phyloP scores from a whole-genome alignment of 2,888 invertebrate genomes.

The Hirtodrosophila duncani region DNA sequence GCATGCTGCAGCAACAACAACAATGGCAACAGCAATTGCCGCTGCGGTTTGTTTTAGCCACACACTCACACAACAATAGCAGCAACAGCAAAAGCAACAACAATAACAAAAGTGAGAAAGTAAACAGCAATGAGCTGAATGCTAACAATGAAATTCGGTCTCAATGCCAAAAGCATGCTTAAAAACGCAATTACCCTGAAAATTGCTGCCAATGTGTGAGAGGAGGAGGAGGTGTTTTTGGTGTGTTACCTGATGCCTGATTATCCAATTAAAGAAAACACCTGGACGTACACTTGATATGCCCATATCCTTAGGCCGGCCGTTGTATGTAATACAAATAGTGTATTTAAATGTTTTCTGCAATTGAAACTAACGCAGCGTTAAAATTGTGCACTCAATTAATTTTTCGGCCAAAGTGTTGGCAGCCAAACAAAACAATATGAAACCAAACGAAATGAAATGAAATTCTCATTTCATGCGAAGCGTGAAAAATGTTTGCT shows the following conservation, averaged over 20 bases:
- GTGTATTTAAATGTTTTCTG: no score
- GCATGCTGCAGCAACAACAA: constrained; percentile 35
- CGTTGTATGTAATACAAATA: no score
- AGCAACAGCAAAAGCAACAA: constrained; percentile 12
- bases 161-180: constrained; percentile 54
- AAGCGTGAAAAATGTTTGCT: constrained; percentile 17
- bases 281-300: no score
- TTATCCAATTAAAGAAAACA: no score
- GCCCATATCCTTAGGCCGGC: no score
- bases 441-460: no score
- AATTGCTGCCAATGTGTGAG: no score
- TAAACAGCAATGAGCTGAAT: constrained; percentile 29
- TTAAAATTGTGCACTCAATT: constrained; percentile 58
- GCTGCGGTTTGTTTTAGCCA: constrained; percentile 49
- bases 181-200: no score
- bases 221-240: no score
- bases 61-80: constrained; percentile 4
- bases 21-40: constrained; percentile 52
- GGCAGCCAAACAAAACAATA: constrained; percentile 24
- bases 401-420: constrained; percentile 47
- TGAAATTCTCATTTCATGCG: no score
- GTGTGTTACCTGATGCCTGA: no score
- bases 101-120: constrained; percentile 13
- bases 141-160: constrained; percentile 59
- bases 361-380: constrained; percentile 6